Evolutionary conservation across 2,888 invertebrate genomes (phyloP).

Genomic region (Opisthograptis luteolata): DNA sequence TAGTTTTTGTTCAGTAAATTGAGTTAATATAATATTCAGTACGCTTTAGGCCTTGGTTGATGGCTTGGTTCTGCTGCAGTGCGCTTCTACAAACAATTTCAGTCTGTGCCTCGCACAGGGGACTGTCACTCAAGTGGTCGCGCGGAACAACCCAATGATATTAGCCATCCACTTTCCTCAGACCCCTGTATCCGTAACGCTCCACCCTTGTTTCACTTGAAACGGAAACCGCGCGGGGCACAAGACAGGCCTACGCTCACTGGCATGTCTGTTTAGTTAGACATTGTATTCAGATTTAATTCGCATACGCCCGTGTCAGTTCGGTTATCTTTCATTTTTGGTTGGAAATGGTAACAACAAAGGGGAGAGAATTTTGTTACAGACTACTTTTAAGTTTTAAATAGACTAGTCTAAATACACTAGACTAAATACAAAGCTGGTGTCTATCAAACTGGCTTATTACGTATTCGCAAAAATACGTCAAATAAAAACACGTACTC

Average conservation of each 20-base stretch:
- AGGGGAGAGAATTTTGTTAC: slow-evolving; percentile 26
- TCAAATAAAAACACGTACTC: no score
- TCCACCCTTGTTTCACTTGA: slow-evolving; percentile 39
- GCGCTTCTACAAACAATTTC: slow-evolving; percentile 65
- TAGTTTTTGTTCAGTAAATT: slow-evolving; percentile 20
- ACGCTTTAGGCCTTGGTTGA: slow-evolving; percentile 37
- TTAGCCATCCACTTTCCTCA: slow-evolving; percentile 59
- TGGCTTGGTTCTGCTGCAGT: slow-evolving; percentile 55
- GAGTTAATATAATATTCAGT: slow-evolving; percentile 24
- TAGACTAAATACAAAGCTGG: background rate
- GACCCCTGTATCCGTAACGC: slow-evolving; percentile 51
- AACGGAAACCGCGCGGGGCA: slow-evolving; percentile 36
- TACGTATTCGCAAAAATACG: no score
- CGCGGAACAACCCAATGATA: slow-evolving; percentile 72
- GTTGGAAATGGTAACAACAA: slow-evolving; percentile 24
- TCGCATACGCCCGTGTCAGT: slow-evolving; percentile 57
- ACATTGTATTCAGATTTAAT: slow-evolving; percentile 71
- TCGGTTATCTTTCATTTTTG: slow-evolving; percentile 56
- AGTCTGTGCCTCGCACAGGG: slow-evolving; percentile 68
- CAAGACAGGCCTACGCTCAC: slow-evolving; percentile 42
- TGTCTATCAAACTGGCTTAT: no score
- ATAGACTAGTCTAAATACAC: slow-evolving; percentile 15
- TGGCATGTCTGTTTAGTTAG: slow-evolving; percentile 57
- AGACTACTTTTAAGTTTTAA: slow-evolving; percentile 23
- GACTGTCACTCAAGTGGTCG: slow-evolving; percentile 77